These are phyloP conservation scores for Drosophila dives DNA, from an alignment of 2,888 invertebrate species.

Conservation along the genomic window DNA sequence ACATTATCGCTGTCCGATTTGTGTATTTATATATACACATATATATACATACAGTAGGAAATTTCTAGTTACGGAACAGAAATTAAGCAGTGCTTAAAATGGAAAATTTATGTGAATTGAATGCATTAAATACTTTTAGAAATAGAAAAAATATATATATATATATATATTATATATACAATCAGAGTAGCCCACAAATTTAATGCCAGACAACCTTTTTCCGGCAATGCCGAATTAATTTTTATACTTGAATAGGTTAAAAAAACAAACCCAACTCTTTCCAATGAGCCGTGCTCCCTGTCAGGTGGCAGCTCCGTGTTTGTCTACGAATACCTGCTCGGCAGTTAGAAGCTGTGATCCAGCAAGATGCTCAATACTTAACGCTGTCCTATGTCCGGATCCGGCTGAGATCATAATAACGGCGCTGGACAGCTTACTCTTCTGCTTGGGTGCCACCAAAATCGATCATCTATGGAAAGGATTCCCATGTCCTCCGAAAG, in stretches of 20 bases:
- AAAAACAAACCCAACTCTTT: not conserved
- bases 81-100: not conserved
- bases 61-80: not conserved
- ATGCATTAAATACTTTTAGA: not conserved
- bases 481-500: not conserved
- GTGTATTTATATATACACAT: not conserved
- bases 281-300: conserved; percentile 21
- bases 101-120: not conserved
- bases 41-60: not conserved
- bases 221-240: conserved; percentile 2
- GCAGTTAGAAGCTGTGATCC: not conserved
- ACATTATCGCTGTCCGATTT: conserved; percentile 39
- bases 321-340: not conserved
- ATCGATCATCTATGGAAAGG: conserved; percentile 21
- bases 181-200: conserved; percentile 11
- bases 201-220: conserved; percentile 8
- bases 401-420: conserved; percentile 79
- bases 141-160: not conserved
- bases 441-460: conserved; percentile 59
- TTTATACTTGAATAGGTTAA: conserved; percentile 4
- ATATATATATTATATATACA: not conserved
- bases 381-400: conserved; percentile 69
- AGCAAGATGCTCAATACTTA: conserved; percentile 8
- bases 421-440: conserved; percentile 72
- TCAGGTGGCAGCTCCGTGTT: not conserved